Evolutionary conservation across 1,140 invertebrate species (phyloP).

Genomic region (Platorchestia sp.): DNA sequence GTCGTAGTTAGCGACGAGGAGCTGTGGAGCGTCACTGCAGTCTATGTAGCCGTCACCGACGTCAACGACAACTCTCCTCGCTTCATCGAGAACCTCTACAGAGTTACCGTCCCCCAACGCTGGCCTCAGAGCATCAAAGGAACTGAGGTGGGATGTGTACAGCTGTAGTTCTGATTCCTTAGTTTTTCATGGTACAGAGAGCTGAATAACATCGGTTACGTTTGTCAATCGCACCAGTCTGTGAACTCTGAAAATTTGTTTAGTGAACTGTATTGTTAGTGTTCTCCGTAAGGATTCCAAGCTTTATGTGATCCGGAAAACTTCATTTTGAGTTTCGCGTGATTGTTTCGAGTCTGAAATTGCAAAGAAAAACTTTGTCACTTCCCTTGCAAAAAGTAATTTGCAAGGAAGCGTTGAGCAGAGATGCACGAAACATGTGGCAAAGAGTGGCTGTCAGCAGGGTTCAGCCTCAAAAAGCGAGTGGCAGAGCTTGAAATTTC

Average conservation of each 20-base stretch:
- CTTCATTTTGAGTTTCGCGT: not conserved
- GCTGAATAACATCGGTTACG: not conserved
- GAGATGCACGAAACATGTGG: no score
- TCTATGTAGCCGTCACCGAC: slow-evolving; percentile 81
- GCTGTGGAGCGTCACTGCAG: slow-evolving; percentile 77
- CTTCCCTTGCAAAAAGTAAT: no score
- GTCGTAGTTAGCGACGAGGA: slow-evolving; percentile 86
- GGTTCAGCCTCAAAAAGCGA: no score
- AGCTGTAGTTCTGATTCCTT: not conserved
- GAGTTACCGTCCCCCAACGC: slow-evolving; percentile 78
- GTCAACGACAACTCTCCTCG: slow-evolving; percentile 92
- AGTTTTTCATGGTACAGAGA: not conserved
- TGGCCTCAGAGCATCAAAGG: not conserved
- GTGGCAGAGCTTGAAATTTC: no score
- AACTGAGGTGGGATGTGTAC: not conserved
- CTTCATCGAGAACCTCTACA: slow-evolving; percentile 74
- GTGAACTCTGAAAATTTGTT: not conserved
- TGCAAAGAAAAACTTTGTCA: no score
- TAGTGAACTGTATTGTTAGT: not conserved
- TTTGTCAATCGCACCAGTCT: not conserved
- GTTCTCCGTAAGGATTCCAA: not conserved
- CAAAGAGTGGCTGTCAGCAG: no score
- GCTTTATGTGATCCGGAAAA: not conserved
- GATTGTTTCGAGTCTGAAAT: not conserved
- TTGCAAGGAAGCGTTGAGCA: no score